These are phyloP conservation scores for Phyllotreta cruciferae DNA, from an alignment of 2,888 invertebrate species.

Conservation along the genomic window DNA sequence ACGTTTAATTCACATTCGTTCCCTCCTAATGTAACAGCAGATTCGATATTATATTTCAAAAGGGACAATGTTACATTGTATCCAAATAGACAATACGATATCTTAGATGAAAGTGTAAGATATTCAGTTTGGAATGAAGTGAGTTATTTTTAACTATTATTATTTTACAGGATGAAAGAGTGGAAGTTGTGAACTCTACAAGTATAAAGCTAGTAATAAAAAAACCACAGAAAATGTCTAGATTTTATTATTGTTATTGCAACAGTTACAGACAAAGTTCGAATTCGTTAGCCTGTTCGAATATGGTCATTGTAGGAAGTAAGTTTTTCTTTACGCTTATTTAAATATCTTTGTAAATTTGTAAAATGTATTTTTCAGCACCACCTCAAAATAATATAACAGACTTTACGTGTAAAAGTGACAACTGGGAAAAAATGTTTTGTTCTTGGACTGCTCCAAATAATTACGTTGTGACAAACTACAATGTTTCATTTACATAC, in stretches of 20 bases:
- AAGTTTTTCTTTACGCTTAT: conserved; percentile 3
- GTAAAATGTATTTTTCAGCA: conserved; percentile 55
- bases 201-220: conserved; percentile 67
- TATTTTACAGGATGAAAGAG: conserved; percentile 59
- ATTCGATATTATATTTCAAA: conserved; percentile 60
- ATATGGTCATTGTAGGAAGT: conserved; percentile 23
- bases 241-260: neutral
- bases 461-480: conserved; percentile 66
- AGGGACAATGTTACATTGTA: conserved; percentile 54
- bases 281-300: neutral
- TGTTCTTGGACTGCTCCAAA: conserved; percentile 75
- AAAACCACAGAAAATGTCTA: conserved; percentile 62
- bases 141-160: neutral
- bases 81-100: conserved; percentile 49
- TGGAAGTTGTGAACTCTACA: conserved; percentile 68
- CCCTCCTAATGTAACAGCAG: conserved; percentile 44
- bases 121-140: neutral
- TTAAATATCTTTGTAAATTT: conserved; percentile 25
- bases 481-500: conserved; percentile 60
- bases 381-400: conserved; percentile 69
- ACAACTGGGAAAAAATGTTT: conserved; percentile 75
- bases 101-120: conserved; percentile 5
- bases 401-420: conserved; percentile 76
- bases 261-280: neutral
- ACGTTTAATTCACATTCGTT: conserved; percentile 60